Percentiles rank a stretch among this genome's conserved stretches.
These are phyloP conservation scores for Octopus sinensis DNA, from an alignment of 1,140 invertebrate genomes.

Conservation along the genomic window DNA sequence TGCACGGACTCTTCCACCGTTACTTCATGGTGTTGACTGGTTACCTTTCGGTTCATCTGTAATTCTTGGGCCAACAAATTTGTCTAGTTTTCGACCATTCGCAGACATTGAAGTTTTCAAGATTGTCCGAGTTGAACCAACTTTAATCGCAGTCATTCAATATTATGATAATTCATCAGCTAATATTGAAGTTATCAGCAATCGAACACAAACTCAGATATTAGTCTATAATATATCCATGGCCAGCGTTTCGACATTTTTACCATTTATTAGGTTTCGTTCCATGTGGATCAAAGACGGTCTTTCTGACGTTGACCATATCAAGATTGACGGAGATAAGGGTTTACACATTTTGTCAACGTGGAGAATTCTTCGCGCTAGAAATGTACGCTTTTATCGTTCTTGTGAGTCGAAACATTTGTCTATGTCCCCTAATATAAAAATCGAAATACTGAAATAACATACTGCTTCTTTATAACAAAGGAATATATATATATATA, in stretches of 20 bases:
- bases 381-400: slow-evolving; percentile 35
- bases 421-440: slow-evolving; percentile 40
- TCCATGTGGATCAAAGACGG: slow-evolving; percentile 43
- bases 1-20: slow-evolving; percentile 30
- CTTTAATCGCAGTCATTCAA: neutral
- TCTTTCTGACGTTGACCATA: slow-evolving; percentile 37
- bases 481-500: too few relatives aligned
- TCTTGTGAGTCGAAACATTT: slow-evolving; percentile 42
- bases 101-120: slow-evolving; percentile 27
- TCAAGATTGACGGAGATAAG: slow-evolving; percentile 31
- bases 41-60: slow-evolving; percentile 45
- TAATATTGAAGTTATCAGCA: neutral
- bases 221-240: neutral
- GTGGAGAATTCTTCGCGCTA: slow-evolving; percentile 28
- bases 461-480: neutral
- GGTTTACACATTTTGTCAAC: slow-evolving; percentile 20
- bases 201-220: neutral
- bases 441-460: slow-evolving; percentile 26
- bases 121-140: slow-evolving; percentile 17
- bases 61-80: slow-evolving; percentile 36
- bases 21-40: slow-evolving; percentile 43
- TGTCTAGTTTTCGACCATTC: slow-evolving; percentile 23
- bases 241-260: neutral
- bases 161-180: neutral
- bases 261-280: slow-evolving; percentile 34